Conservation (phyloP, 2,888 invertebrate species). For the Alviniconcha strummeri region DNA sequence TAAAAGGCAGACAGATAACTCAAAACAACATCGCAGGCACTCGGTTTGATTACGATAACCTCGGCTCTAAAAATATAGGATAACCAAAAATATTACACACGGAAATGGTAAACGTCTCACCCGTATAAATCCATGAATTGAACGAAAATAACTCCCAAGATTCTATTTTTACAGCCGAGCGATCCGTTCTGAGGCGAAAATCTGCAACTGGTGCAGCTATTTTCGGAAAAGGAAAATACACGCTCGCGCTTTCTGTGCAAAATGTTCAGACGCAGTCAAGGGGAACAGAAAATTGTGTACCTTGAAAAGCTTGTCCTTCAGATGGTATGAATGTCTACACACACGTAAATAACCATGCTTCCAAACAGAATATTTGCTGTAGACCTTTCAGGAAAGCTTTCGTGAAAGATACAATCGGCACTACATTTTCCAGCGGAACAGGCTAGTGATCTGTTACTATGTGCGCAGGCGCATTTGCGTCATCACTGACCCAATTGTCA, state of each 20-base stretch:
- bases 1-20: background rate
- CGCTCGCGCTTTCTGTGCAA: constrained; percentile 36
- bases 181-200: constrained; percentile 51
- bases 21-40: background rate
- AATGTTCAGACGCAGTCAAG: constrained; percentile 18
- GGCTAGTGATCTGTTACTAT: constrained; percentile 41
- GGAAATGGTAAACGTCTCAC: constrained; percentile 48
- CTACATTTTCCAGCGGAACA: constrained; percentile 30
- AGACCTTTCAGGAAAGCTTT: background rate
- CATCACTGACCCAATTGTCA: constrained; percentile 48
- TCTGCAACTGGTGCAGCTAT: constrained; percentile 52
- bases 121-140: constrained; percentile 54
- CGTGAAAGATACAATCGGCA: constrained; percentile 1
- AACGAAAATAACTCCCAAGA: constrained; percentile 59
- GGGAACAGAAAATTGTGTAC: background rate
- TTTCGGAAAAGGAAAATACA: constrained; percentile 59
- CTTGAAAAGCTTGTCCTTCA: background rate
- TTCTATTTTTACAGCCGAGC: constrained; percentile 64
- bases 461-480: constrained; percentile 48
- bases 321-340: background rate
- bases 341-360: background rate
- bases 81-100: constrained; percentile 31
- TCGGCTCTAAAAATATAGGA: constrained; percentile 12
- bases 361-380: constrained; percentile 6
- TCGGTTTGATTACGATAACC: background rate